phyloP scores from a whole-genome alignment of 2,888 invertebrate species.

The Scotopteryx bipunctaria region DNA sequence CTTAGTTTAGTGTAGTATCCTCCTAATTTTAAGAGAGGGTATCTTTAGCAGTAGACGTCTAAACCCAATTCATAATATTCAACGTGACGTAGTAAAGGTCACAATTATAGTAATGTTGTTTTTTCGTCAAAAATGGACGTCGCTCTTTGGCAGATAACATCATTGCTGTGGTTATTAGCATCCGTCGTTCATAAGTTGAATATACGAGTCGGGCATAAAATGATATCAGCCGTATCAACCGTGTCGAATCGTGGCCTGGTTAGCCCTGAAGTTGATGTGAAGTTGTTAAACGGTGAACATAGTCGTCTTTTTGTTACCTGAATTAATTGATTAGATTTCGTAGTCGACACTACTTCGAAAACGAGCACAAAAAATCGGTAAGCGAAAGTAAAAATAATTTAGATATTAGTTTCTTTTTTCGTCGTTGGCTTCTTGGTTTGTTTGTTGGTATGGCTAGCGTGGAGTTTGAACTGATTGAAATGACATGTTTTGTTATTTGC shows the following conservation, averaged over 20 bases:
- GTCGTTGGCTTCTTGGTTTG: slow-evolving; percentile 2
- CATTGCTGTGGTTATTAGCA: no score
- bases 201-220: background rate
- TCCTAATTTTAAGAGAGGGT: no score
- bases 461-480: background rate
- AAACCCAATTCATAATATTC: no score
- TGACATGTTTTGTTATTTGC: background rate
- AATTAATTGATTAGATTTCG: slow-evolving; percentile 16
- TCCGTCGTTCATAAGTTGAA: no score
- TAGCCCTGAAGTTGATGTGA: slow-evolving; percentile 28
- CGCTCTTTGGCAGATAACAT: no score
- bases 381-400: background rate
- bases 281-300: slow-evolving; percentile 14
- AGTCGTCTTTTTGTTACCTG: slow-evolving; percentile 22
- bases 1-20: no score
- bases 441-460: background rate
- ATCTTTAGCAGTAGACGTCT: no score
- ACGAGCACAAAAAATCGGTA: slow-evolving; percentile 2
- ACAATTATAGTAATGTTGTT: no score
- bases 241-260: slow-evolving; percentile 6
- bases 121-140: no score
- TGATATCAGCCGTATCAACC: background rate
- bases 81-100: no score
- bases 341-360: slow-evolving; percentile 7
- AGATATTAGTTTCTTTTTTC: background rate